Evolutionary conservation across 2,888 invertebrate species (phyloP), one percentile per base, ranked within the genome.

Genomic region (Eurytoma californica): DNA sequence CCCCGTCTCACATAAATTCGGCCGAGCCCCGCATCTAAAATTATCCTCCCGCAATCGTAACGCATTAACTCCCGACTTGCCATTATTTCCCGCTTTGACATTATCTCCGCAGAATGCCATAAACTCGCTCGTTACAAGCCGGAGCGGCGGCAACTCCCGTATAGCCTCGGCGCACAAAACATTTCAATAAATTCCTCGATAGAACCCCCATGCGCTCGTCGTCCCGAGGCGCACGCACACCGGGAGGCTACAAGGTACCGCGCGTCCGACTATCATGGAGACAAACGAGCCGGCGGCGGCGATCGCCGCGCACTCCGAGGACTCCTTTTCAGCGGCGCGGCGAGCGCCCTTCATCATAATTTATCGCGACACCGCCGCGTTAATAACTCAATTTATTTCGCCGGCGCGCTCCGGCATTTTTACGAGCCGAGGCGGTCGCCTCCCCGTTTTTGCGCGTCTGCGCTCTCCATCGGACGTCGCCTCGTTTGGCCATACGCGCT

Each of bases 301-400:
- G 88, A 89, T 39, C 24, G 24, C 89, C 87, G 88, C 87, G 87
- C 86, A 85, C 86, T 86, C 86, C 86, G 86, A 86, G 87, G 85
- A 2, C 86, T 88, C 86, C 88, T 88, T 87, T 88, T 86, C 86
- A 86, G 86, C 87, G 87, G 85, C 86, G 3, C 47, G 12, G 66
- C 66, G 66, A 49, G 49, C 49, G 24, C 88, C 88, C 87, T 89
- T 89, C 90, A 88, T 90, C 90, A 90, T 89, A 89, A 90, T 90
- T 90, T 90, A 90, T 90, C 86, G 88, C 87, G 88, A 90, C 89
- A 88, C 87, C 86, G 88, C 87, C 89, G 86, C 88, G 89, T 90
- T 90, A 89, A 90, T 90, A 90, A 90, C 90, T 90, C 90, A 89
- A 90, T 90, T 90, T 90, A 90, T 90, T 89, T 90, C 63, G 72